Percentiles rank a stretch among this genome's conserved stretches.
phyloP scores from a whole-genome alignment of 92 coral and sea anemone genomes.

The Palythoa grandiflora region DNA sequence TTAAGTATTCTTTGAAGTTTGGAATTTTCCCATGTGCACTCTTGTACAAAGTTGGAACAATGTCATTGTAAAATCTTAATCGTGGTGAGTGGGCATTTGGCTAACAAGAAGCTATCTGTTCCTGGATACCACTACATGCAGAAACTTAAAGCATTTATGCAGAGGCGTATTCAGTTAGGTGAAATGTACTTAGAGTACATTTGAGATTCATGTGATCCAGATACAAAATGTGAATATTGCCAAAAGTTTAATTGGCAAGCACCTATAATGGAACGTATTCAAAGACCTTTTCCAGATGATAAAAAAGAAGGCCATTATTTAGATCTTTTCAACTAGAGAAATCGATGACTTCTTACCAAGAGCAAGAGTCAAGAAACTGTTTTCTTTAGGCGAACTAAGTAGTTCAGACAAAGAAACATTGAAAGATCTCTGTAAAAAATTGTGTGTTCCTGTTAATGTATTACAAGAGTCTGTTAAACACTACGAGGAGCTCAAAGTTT shows the following conservation, averaged over 20 bases:
- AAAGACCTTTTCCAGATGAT: not conserved
- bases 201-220: conserved; percentile 26
- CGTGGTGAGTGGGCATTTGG: conserved; percentile 36
- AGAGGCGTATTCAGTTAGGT: not conserved
- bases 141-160: no score
- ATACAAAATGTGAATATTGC: conserved; percentile 29
- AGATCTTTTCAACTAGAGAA: not conserved
- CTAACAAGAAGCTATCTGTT: not conserved
- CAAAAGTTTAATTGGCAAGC: conserved; percentile 1
- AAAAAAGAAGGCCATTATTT: no score
- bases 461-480: not conserved
- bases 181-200: conserved; percentile 6
- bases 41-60: conserved; percentile 44
- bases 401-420: conserved; percentile 12
- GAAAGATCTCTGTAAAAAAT: conserved; percentile 18
- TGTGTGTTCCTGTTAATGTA: not conserved
- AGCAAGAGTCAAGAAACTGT: conserved; percentile 39
- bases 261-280: conserved; percentile 33
- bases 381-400: conserved; percentile 18
- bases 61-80: conserved; percentile 23
- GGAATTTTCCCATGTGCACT: conserved; percentile 37
- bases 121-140: no score
- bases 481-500: not conserved
- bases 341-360: conserved; percentile 31
- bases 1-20: conserved; percentile 48